Base-by-base conservation (phyloP, 2,113 vertebrate genomes). In the Elaphurus davidianus region DNA sequence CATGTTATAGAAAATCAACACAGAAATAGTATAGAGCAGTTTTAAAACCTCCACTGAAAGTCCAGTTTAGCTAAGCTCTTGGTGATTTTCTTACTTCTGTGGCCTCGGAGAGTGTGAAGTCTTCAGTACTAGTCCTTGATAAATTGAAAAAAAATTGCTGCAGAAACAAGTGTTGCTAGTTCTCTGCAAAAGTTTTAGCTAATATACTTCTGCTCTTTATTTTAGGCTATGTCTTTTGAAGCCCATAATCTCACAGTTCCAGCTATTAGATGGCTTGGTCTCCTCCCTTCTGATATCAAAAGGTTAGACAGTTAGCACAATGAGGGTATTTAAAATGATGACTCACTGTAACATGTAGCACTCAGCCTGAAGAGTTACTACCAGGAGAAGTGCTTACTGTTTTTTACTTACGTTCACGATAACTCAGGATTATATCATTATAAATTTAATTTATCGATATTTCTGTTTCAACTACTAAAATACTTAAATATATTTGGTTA, bases 211-310 rank as follows among this genome's bases (percentile, higher is more conserved):
- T 81, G 60, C 45, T 94, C 83, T 98, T 95, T 97, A 2, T 99
- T 99, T 97, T 28, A 99, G 99, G 99, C 99, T 14, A 99, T 99
- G 99, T 99, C 99, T 86, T 99, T 99, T 98, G 99, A 99, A 98
- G 99, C 99, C 92, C 99, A 99, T 98, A 99, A 98, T 97, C 99
- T 99, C 99, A 99, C 99, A 0, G 99, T 99, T 98, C 99, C 99
- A 52, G 99, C 99, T 79, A 98, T 99, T 97, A 99, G 99, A 99
- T 99, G 99, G 99, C 99, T 99, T 96, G 99, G 99, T 98, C 99
- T 99, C 97, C 99, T 99, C 98, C 99, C 99, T 98, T 99, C 99
- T 96, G 99, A 99, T 98, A 99, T 99, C 90, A 64, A 99, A 98
- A 99, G 99, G 99, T 99, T 98, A 98, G 99, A 89, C 47, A 7